phyloP scores from a whole-genome alignment of 2,113 vertebrate genomes.

The Glareola pratincola region DNA sequence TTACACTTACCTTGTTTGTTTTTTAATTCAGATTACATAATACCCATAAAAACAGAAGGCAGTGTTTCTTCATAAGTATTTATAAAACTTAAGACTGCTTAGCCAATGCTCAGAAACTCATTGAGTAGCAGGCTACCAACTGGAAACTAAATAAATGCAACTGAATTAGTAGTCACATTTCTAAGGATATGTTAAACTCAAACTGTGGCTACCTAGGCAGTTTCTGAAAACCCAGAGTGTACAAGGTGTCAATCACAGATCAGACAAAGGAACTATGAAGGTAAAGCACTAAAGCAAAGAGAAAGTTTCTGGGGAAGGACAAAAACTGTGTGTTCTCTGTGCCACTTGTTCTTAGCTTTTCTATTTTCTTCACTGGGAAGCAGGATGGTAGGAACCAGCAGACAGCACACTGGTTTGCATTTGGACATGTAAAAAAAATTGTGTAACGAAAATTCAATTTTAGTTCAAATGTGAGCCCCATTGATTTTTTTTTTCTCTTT shows the following conservation, averaged over 20 bases:
- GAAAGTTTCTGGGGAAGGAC: not conserved
- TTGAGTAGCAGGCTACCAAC: accelerated
- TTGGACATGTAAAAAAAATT: not conserved
- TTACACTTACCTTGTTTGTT: not conserved
- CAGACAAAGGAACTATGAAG: not conserved
- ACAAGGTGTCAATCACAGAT: not conserved
- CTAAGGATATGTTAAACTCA: not conserved
- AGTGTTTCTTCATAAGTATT: not conserved
- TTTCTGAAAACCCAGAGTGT: not conserved
- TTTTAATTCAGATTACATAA: not conserved
- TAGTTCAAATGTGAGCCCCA: not conserved
- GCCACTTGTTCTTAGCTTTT: not conserved
- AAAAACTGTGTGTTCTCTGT: not conserved
- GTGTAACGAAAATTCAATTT: not conserved
- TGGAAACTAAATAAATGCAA: not conserved
- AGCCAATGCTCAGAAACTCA: not conserved
- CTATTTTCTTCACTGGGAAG: not conserved
- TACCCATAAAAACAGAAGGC: not conserved
- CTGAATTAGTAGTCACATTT: not conserved
- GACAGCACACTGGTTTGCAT: not conserved
- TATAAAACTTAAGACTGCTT: not conserved
- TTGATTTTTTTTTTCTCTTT: not conserved
- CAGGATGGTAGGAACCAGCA: not conserved
- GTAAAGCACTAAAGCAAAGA: not conserved
- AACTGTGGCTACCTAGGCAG: not conserved